Percentiles rank a stretch among this genome's conserved stretches.
These are phyloP conservation scores for Acrobasis repandana DNA, from an alignment of 2,888 invertebrate genomes.

Conservation along the genomic window DNA sequence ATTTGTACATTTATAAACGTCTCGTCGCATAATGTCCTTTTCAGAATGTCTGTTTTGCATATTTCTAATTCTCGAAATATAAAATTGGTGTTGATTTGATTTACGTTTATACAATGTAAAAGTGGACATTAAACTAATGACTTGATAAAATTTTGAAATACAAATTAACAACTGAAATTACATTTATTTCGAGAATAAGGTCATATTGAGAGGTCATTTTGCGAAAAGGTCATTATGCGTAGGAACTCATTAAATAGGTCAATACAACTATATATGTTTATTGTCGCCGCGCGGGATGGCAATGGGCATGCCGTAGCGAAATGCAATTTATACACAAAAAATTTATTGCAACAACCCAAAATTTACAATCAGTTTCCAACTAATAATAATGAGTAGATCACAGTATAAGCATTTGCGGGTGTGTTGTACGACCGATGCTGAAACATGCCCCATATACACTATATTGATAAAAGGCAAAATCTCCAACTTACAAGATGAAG, in stretches of 20 bases:
- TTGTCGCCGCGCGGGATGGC: slow-evolving; percentile 29
- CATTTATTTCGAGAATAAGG: no score
- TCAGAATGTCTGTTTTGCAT: no score
- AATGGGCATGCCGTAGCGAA: slow-evolving; percentile 56
- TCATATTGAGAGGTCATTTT: no score
- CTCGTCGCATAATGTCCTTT: no score
- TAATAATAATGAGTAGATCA: slow-evolving; percentile 49
- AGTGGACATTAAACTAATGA: no score
- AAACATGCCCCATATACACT: slow-evolving; percentile 59
- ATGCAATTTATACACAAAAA: slow-evolving; percentile 60
- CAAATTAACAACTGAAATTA: no score
- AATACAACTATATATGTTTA: slow-evolving; percentile 39
- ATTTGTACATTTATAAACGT: slow-evolving; percentile 55
- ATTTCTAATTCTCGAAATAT: no score
- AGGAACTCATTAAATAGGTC: slow-evolving; percentile 41
- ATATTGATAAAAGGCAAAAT: slow-evolving; percentile 54
- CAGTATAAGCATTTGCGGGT: slow-evolving; percentile 31
- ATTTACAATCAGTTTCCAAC: slow-evolving; percentile 61
- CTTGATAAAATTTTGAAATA: no score
- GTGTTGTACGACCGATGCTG: slow-evolving; percentile 34
- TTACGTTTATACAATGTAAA: no score
- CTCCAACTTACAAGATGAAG: slow-evolving; percentile 27
- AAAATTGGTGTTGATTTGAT: no score
- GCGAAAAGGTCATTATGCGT: no score
- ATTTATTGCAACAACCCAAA: slow-evolving; percentile 81